Evolutionary conservation across 2,888 invertebrate genomes (phyloP).

Genomic region (Hoplodrina blanda): DNA sequence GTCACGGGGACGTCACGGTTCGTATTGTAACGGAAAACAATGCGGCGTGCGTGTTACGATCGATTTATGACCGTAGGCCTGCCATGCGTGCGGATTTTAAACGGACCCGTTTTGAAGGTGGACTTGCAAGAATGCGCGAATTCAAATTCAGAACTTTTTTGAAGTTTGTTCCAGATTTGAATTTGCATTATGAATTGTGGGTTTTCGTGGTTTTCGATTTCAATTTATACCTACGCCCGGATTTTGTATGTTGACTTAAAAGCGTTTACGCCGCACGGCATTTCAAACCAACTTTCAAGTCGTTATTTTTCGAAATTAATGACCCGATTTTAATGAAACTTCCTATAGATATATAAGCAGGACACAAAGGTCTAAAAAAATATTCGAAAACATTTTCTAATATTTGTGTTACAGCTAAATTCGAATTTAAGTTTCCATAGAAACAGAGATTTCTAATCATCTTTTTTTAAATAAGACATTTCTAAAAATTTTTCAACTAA

Average conservation of each 20-base stretch:
- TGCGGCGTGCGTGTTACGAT: constrained; percentile 73
- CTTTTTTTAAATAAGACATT: no score
- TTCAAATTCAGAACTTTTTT: constrained; percentile 25
- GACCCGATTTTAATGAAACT: no score
- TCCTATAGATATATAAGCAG: no score
- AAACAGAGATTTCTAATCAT: no score
- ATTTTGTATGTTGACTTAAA: not conserved
- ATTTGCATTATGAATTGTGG: not conserved
- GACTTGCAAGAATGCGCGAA: constrained; percentile 40
- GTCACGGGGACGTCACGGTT: constrained; percentile 77
- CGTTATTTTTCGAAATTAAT: no score
- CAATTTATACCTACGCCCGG: not conserved
- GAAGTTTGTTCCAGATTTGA: constrained; percentile 3
- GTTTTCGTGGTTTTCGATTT: not conserved
- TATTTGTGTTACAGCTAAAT: no score
- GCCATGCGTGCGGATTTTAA: constrained; percentile 58
- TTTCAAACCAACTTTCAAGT: no score
- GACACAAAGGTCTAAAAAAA: no score
- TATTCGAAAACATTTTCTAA: no score
- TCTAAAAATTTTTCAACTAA: no score
- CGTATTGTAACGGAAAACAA: constrained; percentile 79
- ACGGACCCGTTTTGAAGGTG: constrained; percentile 37
- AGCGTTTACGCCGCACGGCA: no score
- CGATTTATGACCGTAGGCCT: constrained; percentile 71
- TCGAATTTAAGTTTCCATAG: no score